These are phyloP conservation scores for Recurvirostra avosetta DNA, from an alignment of 2,113 vertebrate genomes.

Conservation along the genomic window DNA sequence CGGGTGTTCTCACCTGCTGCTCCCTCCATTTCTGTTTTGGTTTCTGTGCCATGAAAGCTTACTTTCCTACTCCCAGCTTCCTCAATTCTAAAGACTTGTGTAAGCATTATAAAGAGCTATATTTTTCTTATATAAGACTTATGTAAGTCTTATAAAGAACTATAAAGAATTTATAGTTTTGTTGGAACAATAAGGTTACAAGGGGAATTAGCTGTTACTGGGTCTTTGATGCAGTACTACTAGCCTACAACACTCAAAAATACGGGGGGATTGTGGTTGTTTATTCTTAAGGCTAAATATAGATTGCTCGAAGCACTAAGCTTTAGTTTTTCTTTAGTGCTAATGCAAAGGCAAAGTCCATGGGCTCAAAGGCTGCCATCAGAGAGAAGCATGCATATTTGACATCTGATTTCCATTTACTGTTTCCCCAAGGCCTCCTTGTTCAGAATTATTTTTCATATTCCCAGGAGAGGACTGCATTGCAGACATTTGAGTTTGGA, in stretches of 20 bases:
- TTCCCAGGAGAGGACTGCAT: not conserved
- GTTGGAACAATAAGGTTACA: not conserved
- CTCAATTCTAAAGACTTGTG: not conserved
- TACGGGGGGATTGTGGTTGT: not conserved
- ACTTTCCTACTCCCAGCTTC: not conserved
- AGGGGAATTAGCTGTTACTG: not conserved
- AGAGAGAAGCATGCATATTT: not conserved
- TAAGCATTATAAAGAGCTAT: not conserved
- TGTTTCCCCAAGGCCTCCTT: not conserved
- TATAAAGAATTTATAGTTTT: not conserved
- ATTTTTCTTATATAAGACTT: not conserved
- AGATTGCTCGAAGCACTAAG: not conserved
- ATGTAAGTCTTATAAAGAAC: not conserved
- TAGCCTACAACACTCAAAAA: not conserved
- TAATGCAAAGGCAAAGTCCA: not conserved
- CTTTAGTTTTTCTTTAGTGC: not conserved
- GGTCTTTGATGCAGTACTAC: not conserved
- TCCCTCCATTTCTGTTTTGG: not conserved
- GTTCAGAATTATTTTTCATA: not conserved
- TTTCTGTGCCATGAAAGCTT: not conserved
- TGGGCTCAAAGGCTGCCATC: not conserved
- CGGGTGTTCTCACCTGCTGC: not conserved
- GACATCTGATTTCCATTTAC: not conserved
- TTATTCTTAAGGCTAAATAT: not conserved
- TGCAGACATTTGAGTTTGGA: not conserved